Base-by-base conservation (phyloP, 2,113 vertebrate genomes). In the Prionailurus bengalensis region DNA sequence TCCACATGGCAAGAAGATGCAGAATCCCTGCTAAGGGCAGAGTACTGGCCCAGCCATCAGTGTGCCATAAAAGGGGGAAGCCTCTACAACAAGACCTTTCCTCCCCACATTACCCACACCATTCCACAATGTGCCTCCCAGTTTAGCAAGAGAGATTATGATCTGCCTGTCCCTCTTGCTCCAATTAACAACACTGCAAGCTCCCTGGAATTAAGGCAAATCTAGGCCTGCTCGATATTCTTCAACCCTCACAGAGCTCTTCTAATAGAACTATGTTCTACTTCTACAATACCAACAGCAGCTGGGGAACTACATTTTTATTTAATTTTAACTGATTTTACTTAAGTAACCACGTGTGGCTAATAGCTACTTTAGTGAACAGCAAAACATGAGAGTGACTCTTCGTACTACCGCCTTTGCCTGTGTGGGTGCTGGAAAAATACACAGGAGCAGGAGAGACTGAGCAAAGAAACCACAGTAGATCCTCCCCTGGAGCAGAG, bases 71-170 rank as follows among this genome's bases (percentile, higher is more conserved):
- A 14, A 2, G 14, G 61, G 19, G 14, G 12, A 31, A 55, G 71
- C 16, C 42, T 73, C 36, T 21, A 55, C 5, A 21, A 39, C 10
- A 29, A 61, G 31, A 31, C 51, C 16, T 80, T 51, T 51, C 61
- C 51, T 89, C 58, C 45, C 63, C 10, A 29, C 8, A 12, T 5
- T 48, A 55, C 53, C 61, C 27, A 42, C 55, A 25, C 11, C 21
- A 0, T 7, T 82, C 29, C 29, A 66, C 21, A 71, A 23, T 0
- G 0, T 16, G 9, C 31, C n/a, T 3, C 6, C 5, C 5, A 9
- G 25, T 55, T 53, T 45, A 31, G 66, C 66, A 73, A 66, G 27
- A 83, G 73, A 53, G 9, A 66, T 14, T 1, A 68, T 3, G 15
- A 21, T 58, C 10, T 31, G 17, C 31, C 42, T 53, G 29, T 7